Base-by-base conservation (phyloP, 2,113 vertebrate genomes). In the Periophthalmus modestus region DNA sequence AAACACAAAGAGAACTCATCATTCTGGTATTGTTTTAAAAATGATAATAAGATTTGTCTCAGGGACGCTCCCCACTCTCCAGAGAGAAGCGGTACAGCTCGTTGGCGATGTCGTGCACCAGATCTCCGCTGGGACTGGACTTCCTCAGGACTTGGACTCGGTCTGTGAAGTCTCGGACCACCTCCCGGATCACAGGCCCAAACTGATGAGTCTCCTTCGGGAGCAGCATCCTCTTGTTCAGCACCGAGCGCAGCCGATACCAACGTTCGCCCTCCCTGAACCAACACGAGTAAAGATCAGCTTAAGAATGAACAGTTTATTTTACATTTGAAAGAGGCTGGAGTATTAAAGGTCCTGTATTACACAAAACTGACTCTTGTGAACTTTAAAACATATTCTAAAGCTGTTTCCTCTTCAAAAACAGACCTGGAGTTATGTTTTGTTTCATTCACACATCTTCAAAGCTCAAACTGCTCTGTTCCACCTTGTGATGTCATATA, bases 151-250 rank as follows among this genome's bases (percentile, higher is more conserved):
- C 77, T 65, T 34, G 4, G 24, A 95, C 81, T 65, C 88, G 89
- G 67, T 76, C 79, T 33, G 87, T 85, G 73, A 95, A 93, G 79
- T 94, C 94, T 6, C 75, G 84, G 6, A 95, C 86, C 62, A 94
- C 92, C 0, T 82, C 82, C 16, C 78, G 94, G 75, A 94, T 71
- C 4, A 81, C 66, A 1, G 62, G 69, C 0, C 66, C 86, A 15
- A 94, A 95, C 66, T 82, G 81, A 5, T 76, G 78, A 0, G 89
- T 89, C 57, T 94, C 93, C 55, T 84, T 93, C 0, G 92, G 93
- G 58, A 86, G 87, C 66, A 95, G 84, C 94, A 95, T 90, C 36
- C 74, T 93, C 65, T 93, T 93, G 87, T 95, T 95, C 52, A 95
- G 83, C 52, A 90, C 66, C 0, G 55, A 52, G 65, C 94, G 82